A percentile compares a stretch with the other conserved stretches of the same genome.
Evolutionary conservation across 2,888 invertebrate genomes (phyloP).

Genomic region (Dioctria linearis): DNA sequence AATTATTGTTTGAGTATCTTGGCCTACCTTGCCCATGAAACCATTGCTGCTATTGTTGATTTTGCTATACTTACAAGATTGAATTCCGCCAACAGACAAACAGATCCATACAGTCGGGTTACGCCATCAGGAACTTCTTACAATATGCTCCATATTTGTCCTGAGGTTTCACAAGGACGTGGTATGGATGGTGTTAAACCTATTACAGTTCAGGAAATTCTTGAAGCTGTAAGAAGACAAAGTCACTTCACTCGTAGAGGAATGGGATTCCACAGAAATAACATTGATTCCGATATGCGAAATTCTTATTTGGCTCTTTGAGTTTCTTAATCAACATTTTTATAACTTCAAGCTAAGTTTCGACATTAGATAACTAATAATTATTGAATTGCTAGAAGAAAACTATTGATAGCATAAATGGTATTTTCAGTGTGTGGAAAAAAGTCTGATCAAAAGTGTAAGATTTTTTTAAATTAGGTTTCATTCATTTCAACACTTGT

Average conservation of each 20-base stretch:
- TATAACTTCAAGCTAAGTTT: too few species aligned
- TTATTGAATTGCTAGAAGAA: too few species aligned
- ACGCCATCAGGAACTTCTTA: slow-evolving; percentile 68
- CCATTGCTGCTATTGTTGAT: slow-evolving; percentile 90
- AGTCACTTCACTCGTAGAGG: slow-evolving; percentile 66
- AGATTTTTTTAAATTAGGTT: too few species aligned
- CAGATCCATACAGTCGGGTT: slow-evolving; percentile 81
- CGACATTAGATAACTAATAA: too few species aligned
- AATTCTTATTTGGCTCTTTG: slow-evolving; percentile 68
- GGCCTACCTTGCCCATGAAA: slow-evolving; percentile 90
- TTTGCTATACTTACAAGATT: slow-evolving; percentile 85
- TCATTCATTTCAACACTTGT: too few species aligned
- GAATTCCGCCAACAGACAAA: slow-evolving; percentile 79
- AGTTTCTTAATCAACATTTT: neutral
- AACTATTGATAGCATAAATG: too few species aligned
- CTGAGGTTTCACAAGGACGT: slow-evolving; percentile 71
- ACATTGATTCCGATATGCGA: slow-evolving; percentile 66
- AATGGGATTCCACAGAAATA: slow-evolving; percentile 67
- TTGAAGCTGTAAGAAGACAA: slow-evolving; percentile 84
- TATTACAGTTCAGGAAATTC: slow-evolving; percentile 85
- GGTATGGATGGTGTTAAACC: slow-evolving; percentile 80
- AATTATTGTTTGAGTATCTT: slow-evolving; percentile 82
- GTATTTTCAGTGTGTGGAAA: too few species aligned
- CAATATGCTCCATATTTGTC: slow-evolving; percentile 70
- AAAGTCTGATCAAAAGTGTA: too few species aligned